phyloP scores from a whole-genome alignment of 2,888 invertebrate species.

The Tetranychus truncatus region DNA sequence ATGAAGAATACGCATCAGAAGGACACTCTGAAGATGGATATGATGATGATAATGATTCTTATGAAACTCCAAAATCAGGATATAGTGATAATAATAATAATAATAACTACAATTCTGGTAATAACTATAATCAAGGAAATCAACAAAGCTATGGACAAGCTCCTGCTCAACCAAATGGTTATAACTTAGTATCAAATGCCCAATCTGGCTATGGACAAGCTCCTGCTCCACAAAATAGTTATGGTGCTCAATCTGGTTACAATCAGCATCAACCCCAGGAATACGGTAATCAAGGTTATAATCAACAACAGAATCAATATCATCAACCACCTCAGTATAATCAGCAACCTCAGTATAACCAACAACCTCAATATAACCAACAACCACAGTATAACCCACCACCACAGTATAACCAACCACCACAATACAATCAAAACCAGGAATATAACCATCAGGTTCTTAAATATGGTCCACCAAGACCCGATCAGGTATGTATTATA shows the following conservation, averaged over 20 bases:
- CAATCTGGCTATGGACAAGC: neutral
- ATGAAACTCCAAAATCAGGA: neutral
- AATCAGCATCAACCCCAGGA: neutral
- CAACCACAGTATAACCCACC: neutral
- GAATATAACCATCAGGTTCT: neutral
- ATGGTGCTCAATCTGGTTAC: neutral
- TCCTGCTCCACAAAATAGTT: neutral
- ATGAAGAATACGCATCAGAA: neutral
- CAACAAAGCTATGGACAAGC: neutral
- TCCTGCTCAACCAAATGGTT: neutral
- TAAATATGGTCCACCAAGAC: constrained; percentile 9
- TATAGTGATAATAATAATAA: neutral
- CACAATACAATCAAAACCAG: neutral
- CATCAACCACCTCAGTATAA: neutral
- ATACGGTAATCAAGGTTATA: neutral
- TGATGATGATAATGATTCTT: neutral
- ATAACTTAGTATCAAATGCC: neutral
- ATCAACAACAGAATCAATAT: neutral
- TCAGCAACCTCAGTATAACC: neutral
- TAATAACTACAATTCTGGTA: neutral
- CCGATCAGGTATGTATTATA: neutral
- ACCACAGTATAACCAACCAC: neutral
- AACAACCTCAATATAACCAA: neutral
- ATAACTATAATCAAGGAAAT: neutral
- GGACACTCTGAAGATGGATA: neutral